Conservation (phyloP, 2,888 invertebrate species). For the Digitonthophagus gazella region DNA sequence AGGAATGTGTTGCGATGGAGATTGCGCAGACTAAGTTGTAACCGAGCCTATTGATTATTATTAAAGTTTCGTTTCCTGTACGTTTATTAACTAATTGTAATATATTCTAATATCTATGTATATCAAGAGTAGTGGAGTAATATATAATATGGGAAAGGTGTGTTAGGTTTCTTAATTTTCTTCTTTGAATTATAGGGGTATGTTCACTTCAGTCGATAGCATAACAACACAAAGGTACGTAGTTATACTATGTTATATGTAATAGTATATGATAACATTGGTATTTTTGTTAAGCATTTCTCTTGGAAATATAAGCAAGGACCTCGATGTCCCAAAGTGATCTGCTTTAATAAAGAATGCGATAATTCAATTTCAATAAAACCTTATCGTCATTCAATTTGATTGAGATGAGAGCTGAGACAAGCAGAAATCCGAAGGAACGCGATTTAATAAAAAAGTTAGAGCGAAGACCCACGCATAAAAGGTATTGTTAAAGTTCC, state of each 20-base stretch:
- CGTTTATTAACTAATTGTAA: not conserved
- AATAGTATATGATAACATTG: constrained; percentile 1
- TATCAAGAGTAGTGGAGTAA: not conserved
- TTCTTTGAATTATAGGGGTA: constrained; percentile 4
- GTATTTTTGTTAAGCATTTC: constrained; percentile 8
- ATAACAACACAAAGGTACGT: not conserved
- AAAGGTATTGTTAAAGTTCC: not conserved
- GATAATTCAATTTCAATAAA: not conserved
- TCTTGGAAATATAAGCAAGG: not conserved
- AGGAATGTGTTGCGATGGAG: not conserved
- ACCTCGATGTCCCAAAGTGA: not conserved
- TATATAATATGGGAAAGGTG: not conserved
- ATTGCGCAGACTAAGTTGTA: not conserved
- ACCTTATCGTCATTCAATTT: not conserved
- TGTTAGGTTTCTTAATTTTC: constrained; percentile 1
- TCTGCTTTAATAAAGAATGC: not conserved
- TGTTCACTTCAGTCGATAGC: not conserved
- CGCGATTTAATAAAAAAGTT: not conserved
- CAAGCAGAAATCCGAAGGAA: not conserved
- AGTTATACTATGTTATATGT: not conserved
- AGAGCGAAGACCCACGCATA: not conserved
- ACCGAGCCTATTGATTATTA: too few relatives aligned
- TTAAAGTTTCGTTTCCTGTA: not conserved
- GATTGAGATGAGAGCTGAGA: not conserved
- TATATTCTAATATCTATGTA: not conserved